Base-by-base conservation (phyloP, 2,797 vertebrate species). In the Semotilus atromaculatus region DNA sequence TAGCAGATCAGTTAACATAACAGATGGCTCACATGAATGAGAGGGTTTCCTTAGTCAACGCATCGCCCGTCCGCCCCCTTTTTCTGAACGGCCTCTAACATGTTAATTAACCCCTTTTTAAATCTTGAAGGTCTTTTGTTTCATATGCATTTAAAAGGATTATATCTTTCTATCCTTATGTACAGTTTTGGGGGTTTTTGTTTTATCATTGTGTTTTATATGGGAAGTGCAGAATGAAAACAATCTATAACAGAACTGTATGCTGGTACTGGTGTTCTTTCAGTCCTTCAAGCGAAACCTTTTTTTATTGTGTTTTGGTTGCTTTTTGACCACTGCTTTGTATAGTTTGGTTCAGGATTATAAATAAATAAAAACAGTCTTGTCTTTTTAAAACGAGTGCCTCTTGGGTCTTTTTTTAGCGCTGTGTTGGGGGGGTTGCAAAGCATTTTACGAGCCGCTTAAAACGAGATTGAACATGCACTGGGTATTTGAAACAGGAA, bases 241-340 rank as follows among this genome's bases (percentile, higher is more conserved):
- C 90, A 89, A 91, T 93, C 78, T 86, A 94, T 91, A 77, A 80
- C 72, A 86, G 78, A 88, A 89, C 86, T 87, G 86, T 85, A 85
- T 87, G 80, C 71, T 80, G 82, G 86, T 85, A 86, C 89, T 90
- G 89, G 81, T 88, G 89, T 90, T 89, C 81, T 80, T 45, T 80
- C 82, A 86, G 70, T 89, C 73, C 84, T 85, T 78, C 60, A 75
- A 89, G 87, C 89, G 18, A 77, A 89, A 86, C 64, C 48, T 84
- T 93, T 75, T 87, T 43, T 92, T 91, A 92, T 93, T 94, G 92
- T 93, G 93, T 94, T 94, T 93, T 88, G 93, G 93, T 95, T 96
- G 95, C 94, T 94, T 92, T 95, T 93, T 94, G 94, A 95, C 94
- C 95, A 96, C 94, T 96, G 96, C 96, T 96, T 96, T 97, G 96